Conservation (phyloP, 2,113 vertebrate genomes). For the Brachyhypopomus gauderio region DNA sequence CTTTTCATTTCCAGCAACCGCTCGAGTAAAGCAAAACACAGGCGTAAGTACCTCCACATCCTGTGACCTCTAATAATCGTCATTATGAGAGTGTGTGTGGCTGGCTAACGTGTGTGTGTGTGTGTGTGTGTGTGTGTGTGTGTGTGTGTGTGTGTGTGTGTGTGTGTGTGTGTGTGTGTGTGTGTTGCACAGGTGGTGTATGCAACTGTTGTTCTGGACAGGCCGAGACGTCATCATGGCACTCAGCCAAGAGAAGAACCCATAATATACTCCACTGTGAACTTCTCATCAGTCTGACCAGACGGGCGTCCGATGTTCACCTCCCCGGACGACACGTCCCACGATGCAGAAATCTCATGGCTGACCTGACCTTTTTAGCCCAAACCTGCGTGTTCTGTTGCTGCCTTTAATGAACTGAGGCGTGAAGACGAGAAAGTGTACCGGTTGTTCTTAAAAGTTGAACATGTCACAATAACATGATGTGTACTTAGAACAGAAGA, state of each 20-base stretch:
- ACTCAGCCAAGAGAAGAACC: neutral
- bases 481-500: no score
- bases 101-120: neutral
- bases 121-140: neutral
- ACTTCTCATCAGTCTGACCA: constrained; percentile 47
- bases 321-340: neutral
- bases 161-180: neutral
- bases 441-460: no score
- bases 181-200: constrained; percentile 66
- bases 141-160: neutral
- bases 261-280: constrained; percentile 65
- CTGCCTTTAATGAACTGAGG: no score
- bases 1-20: constrained; percentile 38
- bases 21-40: constrained; percentile 37
- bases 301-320: neutral
- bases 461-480: no score
- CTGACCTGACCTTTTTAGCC: no score
- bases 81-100: neutral
- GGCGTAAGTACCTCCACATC: constrained; percentile 59
- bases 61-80: neutral
- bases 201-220: constrained; percentile 58
- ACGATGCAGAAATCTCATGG: no score
- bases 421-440: no score
- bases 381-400: neutral
- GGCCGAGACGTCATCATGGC: neutral